Evolutionary conservation across 1,140 invertebrate species (phyloP), one percentile per base, ranked within the genome.

Genomic region (Drosophila tropicalis): DNA sequence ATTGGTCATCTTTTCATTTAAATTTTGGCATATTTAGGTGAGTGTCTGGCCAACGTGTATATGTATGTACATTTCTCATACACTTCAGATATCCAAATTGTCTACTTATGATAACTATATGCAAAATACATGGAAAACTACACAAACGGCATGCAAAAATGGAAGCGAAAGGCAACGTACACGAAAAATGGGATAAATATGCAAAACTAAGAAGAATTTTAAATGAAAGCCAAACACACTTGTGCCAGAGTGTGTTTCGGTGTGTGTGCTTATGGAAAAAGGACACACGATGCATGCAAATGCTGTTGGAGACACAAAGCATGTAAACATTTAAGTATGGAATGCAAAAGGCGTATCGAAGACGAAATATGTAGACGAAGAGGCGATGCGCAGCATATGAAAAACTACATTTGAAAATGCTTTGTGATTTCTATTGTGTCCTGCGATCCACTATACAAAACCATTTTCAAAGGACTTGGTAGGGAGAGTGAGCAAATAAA

Each of bases 121-220:
- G 40, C 55, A 67, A 58, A 76, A 70, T 78, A 66, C 68, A 72
- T 79, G 67, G 69, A 58, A 69, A 69, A 57, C 63, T 41, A 62
- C 29, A 62, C 63, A 76, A 87, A 76, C 61, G 72, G 67, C 63
- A 76, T 62, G 51, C 63, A 58, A 55, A 62, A 78, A 63, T 66
- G 66, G 68, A 76, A 74, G 54, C 29, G 47, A 54, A 39, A 62
- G 39, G 22, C 60, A 47, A 40, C 40, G 36, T 39, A 69, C 65
- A 56, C 54, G 51, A 44, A 61, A 55, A 62, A 32, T 68, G 63
- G 76, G 41, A 82, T 77, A 87, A 87, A 86, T 87, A 87, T 87
- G 79, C 84, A 83, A 83, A 83, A 83, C 82, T 87, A 87, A 72
- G 83, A 69, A 80, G 72, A 89, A 87, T 83, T 87, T 83, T 80